These are phyloP conservation scores for Aviceda subcristata DNA, from an alignment of 2,113 vertebrate genomes.

Conservation along the genomic window DNA sequence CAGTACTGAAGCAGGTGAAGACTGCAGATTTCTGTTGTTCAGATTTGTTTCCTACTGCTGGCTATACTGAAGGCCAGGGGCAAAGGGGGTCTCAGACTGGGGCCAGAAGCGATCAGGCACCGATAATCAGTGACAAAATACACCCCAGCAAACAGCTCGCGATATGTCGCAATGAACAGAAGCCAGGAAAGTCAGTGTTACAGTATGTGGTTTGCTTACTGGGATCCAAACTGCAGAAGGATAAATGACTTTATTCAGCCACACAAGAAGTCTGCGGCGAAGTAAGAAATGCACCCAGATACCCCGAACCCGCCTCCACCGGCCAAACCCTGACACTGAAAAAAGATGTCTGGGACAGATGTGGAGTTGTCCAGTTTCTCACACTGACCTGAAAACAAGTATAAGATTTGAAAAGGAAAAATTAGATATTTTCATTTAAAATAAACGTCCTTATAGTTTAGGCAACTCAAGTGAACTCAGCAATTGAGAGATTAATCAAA, in stretches of 20 bases:
- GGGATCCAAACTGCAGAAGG: neutral
- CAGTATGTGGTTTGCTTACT: neutral
- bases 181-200: fast-evolving
- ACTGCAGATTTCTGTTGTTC: neutral
- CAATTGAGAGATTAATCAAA: neutral
- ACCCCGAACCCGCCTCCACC: fast-evolving
- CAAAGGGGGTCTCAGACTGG: neutral
- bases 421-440: neutral
- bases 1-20: neutral
- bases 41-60: neutral
- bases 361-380: neutral
- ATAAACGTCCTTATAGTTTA: neutral
- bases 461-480: neutral
- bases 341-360: neutral
- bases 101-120: neutral
- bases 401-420: neutral
- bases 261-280: neutral
- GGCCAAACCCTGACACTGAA: neutral
- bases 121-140: neutral
- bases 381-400: fast-evolving
- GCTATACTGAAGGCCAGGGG: neutral
- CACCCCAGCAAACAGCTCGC: fast-evolving
- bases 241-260: neutral
- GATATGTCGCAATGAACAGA: fast-evolving
- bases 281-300: neutral